Conservation (phyloP, 2,797 vertebrate species). For the Lophura swinhoii region DNA sequence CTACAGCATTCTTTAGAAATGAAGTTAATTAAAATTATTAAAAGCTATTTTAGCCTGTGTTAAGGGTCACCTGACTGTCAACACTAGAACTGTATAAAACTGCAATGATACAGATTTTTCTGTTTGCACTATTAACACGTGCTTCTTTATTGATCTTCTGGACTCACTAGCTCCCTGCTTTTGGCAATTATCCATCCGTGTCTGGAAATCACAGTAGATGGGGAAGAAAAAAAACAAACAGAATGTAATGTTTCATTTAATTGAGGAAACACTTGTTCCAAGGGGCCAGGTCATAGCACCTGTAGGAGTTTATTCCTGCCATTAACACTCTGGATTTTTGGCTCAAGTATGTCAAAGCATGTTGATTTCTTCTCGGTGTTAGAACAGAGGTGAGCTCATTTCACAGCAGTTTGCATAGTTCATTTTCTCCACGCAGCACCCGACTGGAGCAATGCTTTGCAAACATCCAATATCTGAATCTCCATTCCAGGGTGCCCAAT, state of each 20-base stretch:
- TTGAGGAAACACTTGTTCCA: neutral
- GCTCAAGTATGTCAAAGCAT: neutral
- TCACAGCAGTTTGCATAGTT: neutral
- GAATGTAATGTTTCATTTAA: neutral
- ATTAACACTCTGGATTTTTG: neutral
- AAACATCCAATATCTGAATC: neutral
- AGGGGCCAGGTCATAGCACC: neutral
- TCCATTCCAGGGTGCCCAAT: neutral
- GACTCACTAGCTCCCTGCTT: neutral
- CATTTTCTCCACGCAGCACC: neutral
- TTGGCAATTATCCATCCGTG: neutral
- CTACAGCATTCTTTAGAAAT: constrained; percentile 32
- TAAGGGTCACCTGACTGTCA: constrained; percentile 29
- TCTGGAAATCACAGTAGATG: neutral
- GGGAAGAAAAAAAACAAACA: neutral
- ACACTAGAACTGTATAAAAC: neutral
- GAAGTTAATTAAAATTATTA: constrained; percentile 45
- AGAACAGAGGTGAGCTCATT: neutral
- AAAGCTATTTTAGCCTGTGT: constrained; percentile 44
- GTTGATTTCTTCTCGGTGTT: neutral
- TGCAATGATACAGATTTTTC: neutral
- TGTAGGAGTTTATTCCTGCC: neutral
- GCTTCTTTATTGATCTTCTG: constrained; percentile 35
- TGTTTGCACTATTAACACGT: constrained; percentile 16
- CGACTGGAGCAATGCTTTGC: neutral